A percentile compares a stretch with the other conserved stretches of the same genome.
These are phyloP conservation scores for Microcebus jonahi DNA, from an alignment of 2,113 vertebrate genomes.

Conservation along the genomic window DNA sequence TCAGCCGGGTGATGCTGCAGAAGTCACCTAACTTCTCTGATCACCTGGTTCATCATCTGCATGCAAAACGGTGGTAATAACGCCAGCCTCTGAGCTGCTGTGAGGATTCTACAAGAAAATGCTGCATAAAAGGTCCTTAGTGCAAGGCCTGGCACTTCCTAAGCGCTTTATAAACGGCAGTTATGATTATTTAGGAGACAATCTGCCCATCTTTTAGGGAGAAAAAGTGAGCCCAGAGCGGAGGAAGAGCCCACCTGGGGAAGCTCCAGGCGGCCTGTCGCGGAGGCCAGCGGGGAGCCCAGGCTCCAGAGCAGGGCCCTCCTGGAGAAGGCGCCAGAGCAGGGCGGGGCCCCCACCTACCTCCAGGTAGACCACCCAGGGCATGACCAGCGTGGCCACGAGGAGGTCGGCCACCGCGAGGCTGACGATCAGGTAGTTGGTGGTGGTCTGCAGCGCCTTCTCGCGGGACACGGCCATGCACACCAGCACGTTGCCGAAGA, in stretches of 20 bases:
- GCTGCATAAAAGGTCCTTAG: neutral
- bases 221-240: neutral
- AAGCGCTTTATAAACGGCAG: neutral
- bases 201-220: neutral
- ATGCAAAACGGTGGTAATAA: neutral
- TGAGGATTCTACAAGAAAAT: neutral
- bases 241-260: neutral
- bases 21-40: neutral
- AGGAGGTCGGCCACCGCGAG: conserved; percentile 97
- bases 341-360: conserved; percentile 80
- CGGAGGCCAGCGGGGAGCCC: neutral
- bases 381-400: conserved; percentile 97
- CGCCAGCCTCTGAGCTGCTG: neutral
- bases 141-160: fast-evolving
- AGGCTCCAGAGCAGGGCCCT: fast-evolving
- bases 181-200: neutral
- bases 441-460: conserved; percentile 98
- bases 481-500: conserved; percentile 98
- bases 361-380: conserved; percentile 97
- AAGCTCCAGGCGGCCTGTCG: neutral
- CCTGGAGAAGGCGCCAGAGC: neutral
- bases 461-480: conserved; percentile 98
- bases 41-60: neutral
- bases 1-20: neutral
- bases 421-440: conserved; percentile 99